phyloP scores from a whole-genome alignment of 2,113 vertebrate genomes.

The Cottus gobio region DNA sequence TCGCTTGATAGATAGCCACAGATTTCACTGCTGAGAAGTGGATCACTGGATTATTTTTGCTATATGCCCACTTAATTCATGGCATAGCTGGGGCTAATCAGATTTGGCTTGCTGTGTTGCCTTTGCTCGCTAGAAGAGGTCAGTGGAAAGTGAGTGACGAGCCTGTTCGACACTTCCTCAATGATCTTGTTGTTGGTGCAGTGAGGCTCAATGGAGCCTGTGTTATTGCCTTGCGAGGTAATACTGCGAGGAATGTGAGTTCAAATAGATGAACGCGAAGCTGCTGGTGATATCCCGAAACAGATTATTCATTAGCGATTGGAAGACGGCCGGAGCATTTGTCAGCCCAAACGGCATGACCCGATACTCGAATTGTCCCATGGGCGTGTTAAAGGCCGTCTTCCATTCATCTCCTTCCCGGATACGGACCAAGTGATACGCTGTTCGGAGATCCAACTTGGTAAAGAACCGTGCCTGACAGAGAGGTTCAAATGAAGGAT shows the following conservation, averaged over 20 bases:
- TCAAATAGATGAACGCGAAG: too few relatives aligned
- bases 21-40: conserved; percentile 45
- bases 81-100: conserved; percentile 73
- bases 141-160: conserved; percentile 73
- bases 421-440: too few relatives aligned
- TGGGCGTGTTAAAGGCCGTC: too few relatives aligned
- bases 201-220: conserved; percentile 72
- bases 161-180: conserved; percentile 72
- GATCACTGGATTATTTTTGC: conserved; percentile 64
- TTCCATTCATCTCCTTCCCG: too few relatives aligned
- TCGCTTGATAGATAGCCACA: conserved; percentile 31
- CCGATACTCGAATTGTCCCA: too few relatives aligned
- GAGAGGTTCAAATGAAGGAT: too few relatives aligned
- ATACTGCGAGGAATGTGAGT: conserved; percentile 75
- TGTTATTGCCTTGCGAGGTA: conserved; percentile 72
- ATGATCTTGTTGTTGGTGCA: conserved; percentile 75
- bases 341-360: too few relatives aligned
- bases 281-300: too few relatives aligned
- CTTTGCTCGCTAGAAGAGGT: conserved; percentile 56
- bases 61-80: conserved; percentile 68
- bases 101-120: conserved; percentile 61
- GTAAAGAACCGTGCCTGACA: too few relatives aligned
- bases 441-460: too few relatives aligned
- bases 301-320: too few relatives aligned
- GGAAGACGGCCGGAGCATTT: too few relatives aligned